Evolutionary conservation across 2,797 vertebrate genomes (phyloP).

Genomic region (Phoebastria nigripes): DNA sequence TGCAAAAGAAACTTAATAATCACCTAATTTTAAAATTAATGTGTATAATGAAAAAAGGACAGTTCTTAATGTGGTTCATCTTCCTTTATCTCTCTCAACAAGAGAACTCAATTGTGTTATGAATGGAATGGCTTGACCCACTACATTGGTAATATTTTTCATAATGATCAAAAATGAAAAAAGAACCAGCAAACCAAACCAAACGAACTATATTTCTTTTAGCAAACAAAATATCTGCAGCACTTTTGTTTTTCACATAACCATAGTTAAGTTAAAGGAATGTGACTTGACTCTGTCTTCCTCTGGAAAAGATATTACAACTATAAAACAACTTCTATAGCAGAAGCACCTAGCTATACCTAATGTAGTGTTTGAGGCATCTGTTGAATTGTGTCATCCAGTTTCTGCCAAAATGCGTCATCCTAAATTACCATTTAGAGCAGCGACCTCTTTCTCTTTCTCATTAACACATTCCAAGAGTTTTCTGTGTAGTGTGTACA

Average conservation of each 20-base stretch:
- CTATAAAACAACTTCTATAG: not conserved
- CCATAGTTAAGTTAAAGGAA: not conserved
- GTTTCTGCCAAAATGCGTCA: not conserved
- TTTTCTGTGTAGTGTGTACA: not conserved
- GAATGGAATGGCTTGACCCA: not conserved
- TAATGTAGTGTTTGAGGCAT: not conserved
- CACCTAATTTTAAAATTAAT: not conserved
- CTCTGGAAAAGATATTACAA: not conserved
- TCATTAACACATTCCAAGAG: not conserved
- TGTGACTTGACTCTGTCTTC: not conserved
- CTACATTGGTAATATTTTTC: not conserved
- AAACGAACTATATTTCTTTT: not conserved
- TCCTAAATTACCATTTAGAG: not conserved
- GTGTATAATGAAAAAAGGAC: not conserved
- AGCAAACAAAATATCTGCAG: not conserved
- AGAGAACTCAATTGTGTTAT: not conserved
- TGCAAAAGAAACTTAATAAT: not conserved
- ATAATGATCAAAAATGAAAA: not conserved
- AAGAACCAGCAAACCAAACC: rapidly evolving
- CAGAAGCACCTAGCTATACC: not conserved
- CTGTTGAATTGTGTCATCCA: not conserved
- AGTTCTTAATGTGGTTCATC: not conserved
- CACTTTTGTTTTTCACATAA: not conserved
- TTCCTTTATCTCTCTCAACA: not conserved
- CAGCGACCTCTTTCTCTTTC: not conserved